phyloP scores from a whole-genome alignment of 2,888 invertebrate species.

The Hofmannophila pseudospretella region DNA sequence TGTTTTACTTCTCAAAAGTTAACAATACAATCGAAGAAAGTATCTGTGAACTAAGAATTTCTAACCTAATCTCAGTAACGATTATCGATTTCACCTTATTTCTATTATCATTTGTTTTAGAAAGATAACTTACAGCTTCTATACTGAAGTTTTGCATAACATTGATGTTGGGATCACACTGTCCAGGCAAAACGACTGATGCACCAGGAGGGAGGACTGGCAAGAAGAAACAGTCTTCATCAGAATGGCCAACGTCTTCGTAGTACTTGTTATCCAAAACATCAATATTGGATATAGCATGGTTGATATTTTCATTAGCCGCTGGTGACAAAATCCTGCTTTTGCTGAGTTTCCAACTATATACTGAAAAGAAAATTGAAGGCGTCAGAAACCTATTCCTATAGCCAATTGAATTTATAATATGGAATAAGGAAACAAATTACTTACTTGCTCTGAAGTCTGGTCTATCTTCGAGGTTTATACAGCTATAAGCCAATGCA shows the following conservation, averaged over 20 bases:
- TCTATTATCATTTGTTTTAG: too few relatives aligned
- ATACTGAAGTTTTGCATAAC: conserved; percentile 43
- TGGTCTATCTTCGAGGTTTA: conserved; percentile 19
- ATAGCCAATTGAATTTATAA: neutral
- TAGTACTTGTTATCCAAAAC: conserved; percentile 46
- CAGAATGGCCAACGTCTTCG: conserved; percentile 43
- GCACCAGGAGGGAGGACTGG: conserved; percentile 43
- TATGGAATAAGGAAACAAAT: neutral
- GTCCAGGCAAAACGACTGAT: conserved; percentile 46
- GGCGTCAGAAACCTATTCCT: neutral
- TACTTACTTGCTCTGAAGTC: conserved; percentile 50
- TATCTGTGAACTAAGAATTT: too few relatives aligned
- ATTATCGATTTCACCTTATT: too few relatives aligned
- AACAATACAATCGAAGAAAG: too few relatives aligned
- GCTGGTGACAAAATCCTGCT: conserved; percentile 25
- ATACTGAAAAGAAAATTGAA: conserved; percentile 36
- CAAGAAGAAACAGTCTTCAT: conserved; percentile 48
- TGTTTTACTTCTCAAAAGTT: too few relatives aligned
- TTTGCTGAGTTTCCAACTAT: conserved; percentile 63
- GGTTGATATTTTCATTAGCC: conserved; percentile 32
- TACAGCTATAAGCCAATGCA: conserved; percentile 40
- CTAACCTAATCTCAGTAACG: too few relatives aligned
- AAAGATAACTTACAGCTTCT: conserved; percentile 38
- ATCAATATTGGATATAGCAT: conserved; percentile 25
- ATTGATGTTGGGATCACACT: conserved; percentile 44